Percentiles rank a stretch among this genome's conserved stretches.
Evolutionary conservation across 1,140 invertebrate species (phyloP).

Genomic region (Drosophila athabasca): DNA sequence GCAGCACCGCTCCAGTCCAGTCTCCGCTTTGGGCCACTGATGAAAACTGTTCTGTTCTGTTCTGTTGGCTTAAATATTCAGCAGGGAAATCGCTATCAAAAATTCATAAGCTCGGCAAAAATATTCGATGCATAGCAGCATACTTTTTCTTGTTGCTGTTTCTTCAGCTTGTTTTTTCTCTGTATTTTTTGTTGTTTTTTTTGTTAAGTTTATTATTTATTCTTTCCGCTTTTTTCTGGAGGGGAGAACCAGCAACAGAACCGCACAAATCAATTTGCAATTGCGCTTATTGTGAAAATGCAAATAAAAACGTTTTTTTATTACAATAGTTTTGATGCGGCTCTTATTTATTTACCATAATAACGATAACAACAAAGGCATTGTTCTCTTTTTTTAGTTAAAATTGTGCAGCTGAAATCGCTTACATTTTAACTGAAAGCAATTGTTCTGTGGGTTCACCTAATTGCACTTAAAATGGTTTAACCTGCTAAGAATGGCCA

Average conservation of each 20-base stretch:
- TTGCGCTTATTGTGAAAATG: conserved; percentile 60
- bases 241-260: conserved; percentile 40
- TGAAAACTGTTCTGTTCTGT: conserved; percentile 29
- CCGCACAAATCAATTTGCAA: conserved; percentile 77
- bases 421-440: background rate
- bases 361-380: conserved; percentile 14
- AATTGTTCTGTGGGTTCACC: conserved; percentile 16
- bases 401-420: conserved; percentile 35
- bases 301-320: conserved; percentile 64
- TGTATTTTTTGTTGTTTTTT: conserved; percentile 6
- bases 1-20: too few species aligned
- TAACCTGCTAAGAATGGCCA: background rate
- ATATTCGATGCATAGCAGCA: conserved; percentile 45
- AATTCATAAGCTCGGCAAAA: conserved; percentile 55
- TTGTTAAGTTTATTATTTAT: conserved; percentile 29
- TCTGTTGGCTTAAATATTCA: conserved; percentile 51
- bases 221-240: conserved; percentile 11
- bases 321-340: conserved; percentile 69
- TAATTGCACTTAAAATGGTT: conserved; percentile 29
- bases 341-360: conserved; percentile 67
- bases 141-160: conserved; percentile 34
- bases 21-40: conserved; percentile 21
- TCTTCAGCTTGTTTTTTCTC: conserved; percentile 17
- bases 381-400: conserved; percentile 41
- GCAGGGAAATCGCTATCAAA: conserved; percentile 55